Percentiles rank a stretch among this genome's conserved stretches.
Evolutionary conservation across 2,888 invertebrate species (phyloP).

Genomic region (Nematopogon swammerdamellus): DNA sequence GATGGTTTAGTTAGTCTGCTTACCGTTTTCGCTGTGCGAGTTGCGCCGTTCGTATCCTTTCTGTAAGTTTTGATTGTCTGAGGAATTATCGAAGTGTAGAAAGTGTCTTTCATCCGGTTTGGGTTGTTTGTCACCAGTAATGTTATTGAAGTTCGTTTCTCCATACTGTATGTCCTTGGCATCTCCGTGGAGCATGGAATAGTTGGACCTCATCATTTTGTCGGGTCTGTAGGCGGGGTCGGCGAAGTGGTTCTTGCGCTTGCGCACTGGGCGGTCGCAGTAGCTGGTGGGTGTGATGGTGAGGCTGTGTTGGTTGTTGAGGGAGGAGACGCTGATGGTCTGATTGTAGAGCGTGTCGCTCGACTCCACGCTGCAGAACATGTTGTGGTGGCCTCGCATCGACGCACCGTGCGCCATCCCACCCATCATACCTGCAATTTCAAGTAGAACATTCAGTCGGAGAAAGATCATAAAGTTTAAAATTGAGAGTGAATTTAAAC

Average conservation of each 20-base stretch:
- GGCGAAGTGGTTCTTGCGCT: constrained; percentile 43
- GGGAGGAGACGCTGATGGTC: constrained; percentile 22
- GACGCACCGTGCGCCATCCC: too few species aligned
- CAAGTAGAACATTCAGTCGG: too few species aligned
- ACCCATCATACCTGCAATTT: too few species aligned
- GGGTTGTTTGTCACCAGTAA: not conserved
- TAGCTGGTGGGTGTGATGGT: constrained; percentile 34
- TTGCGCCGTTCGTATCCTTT: not conserved
- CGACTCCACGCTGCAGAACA: constrained; percentile 29
- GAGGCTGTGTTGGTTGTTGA: constrained; percentile 25
- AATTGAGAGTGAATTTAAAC: too few species aligned
- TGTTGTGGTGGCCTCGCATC: constrained; percentile 1
- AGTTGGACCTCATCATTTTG: constrained; percentile 41
- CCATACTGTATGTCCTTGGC: constrained; percentile 32
- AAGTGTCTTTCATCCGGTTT: not conserved
- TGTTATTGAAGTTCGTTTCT: constrained; percentile 12
- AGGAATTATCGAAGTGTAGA: not conserved
- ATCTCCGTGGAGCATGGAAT: constrained; percentile 30
- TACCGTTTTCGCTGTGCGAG: not conserved
- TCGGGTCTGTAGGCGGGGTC: constrained; percentile 35
- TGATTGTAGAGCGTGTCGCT: constrained; percentile 39
- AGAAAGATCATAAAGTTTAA: too few species aligned
- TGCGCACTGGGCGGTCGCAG: constrained; percentile 34
- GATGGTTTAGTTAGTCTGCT: not conserved
- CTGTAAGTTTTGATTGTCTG: not conserved